These are phyloP conservation scores for Siphamia tubifer DNA, from an alignment of 2,113 vertebrate species.

Conservation along the genomic window DNA sequence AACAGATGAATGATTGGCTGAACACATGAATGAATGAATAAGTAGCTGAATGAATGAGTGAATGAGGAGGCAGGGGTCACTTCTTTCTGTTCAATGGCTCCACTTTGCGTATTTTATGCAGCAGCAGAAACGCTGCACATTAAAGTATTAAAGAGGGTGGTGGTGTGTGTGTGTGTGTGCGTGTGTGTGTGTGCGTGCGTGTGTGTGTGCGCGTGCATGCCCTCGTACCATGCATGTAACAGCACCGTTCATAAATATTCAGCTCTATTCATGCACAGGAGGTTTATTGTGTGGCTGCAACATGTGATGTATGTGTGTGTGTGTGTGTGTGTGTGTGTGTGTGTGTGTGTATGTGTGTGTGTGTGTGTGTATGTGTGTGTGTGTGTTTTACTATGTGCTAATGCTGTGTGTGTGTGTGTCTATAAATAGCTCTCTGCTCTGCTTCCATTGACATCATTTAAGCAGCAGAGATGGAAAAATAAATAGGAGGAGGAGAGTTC, in stretches of 20 bases:
- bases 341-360: no score
- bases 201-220: background rate
- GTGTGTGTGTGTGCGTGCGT: background rate
- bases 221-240: constrained; percentile 61
- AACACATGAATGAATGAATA: constrained; percentile 28
- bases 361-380: background rate
- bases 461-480: constrained; percentile 84
- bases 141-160: background rate
- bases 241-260: constrained; percentile 77
- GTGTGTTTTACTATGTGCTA: no score
- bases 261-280: constrained; percentile 76
- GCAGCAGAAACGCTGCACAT: constrained; percentile 16
- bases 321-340: constrained; percentile 9
- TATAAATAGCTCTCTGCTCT: constrained; percentile 83
- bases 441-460: constrained; percentile 87
- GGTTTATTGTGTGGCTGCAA: constrained; percentile 74
- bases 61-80: constrained; percentile 39
- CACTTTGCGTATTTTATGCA: background rate
- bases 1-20: constrained; percentile 37
- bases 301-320: constrained; percentile 66
- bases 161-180: no score
- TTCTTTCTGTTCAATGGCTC: constrained; percentile 39
- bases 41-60: no score
- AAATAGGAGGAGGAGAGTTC: constrained; percentile 77
- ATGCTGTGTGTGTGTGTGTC: constrained; percentile 23